A percentile compares a stretch with the other conserved stretches of the same genome.
phyloP scores from a whole-genome alignment of 2,888 invertebrate species.

The Ceraclea dissimilis region DNA sequence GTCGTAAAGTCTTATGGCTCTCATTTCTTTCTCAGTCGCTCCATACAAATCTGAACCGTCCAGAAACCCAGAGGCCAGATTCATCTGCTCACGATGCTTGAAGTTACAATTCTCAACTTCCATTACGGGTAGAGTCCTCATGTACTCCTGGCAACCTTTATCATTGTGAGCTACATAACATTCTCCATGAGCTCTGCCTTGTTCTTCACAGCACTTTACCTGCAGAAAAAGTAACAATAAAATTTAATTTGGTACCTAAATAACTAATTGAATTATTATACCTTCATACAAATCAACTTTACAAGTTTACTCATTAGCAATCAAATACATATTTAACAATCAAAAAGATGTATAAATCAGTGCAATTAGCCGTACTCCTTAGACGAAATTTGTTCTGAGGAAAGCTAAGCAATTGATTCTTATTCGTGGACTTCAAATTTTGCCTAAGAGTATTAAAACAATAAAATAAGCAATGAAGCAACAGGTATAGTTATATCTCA shows the following conservation, averaged over 20 bases:
- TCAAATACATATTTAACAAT: no score
- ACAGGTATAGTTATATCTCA: no score
- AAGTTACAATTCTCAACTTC: constrained; percentile 56
- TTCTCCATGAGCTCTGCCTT: constrained; percentile 41
- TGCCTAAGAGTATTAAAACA: no score
- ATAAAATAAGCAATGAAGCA: no score
- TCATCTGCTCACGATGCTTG: constrained; percentile 75
- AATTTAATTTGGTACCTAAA: no score
- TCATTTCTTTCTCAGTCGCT: constrained; percentile 61
- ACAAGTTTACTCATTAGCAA: no score
- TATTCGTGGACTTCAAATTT: no score
- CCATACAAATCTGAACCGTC: constrained; percentile 82
- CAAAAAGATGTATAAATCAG: no score
- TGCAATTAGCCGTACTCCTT: no score
- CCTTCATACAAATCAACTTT: background rate
- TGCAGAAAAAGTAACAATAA: constrained; percentile 26
- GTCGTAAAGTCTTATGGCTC: constrained; percentile 61
- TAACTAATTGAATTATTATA: no score
- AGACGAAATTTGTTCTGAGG: no score
- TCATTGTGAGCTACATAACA: constrained; percentile 42
- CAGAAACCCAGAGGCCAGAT: constrained; percentile 72
- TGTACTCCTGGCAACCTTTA: constrained; percentile 55
- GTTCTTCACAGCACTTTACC: constrained; percentile 41
- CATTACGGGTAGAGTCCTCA: constrained; percentile 60
- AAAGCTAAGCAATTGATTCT: no score